These are phyloP conservation scores for Dinocampus coccinellae DNA, from an alignment of 2,888 invertebrate species.

Conservation along the genomic window DNA sequence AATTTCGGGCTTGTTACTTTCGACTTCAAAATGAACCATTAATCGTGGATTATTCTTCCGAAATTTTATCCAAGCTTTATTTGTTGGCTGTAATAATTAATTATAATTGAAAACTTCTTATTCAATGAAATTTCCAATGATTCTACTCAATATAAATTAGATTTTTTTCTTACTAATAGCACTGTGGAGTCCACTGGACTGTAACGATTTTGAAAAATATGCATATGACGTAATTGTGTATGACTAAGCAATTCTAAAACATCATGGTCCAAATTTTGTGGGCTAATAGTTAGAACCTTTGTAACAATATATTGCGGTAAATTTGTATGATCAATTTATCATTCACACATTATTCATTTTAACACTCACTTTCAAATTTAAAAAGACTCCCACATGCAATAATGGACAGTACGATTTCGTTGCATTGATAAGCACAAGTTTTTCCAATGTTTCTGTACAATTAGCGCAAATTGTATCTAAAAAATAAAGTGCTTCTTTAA, in stretches of 20 bases:
- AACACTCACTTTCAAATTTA: conserved; percentile 76
- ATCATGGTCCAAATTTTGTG: conserved; percentile 83
- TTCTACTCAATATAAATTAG: background rate
- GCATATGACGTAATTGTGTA: conserved; percentile 76
- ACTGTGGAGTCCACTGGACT: conserved; percentile 73
- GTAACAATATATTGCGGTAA: conserved; percentile 33
- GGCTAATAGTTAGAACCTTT: conserved; percentile 77
- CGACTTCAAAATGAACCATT: conserved; percentile 79
- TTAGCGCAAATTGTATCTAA: conserved; percentile 79
- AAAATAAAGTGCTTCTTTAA: conserved; percentile 78
- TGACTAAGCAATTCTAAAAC: conserved; percentile 78
- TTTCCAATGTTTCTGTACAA: conserved; percentile 75
- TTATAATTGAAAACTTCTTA: conserved; percentile 2
- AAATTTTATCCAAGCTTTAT: conserved; percentile 70
- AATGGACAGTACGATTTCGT: conserved; percentile 79
- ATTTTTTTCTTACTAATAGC: conserved; percentile 69
- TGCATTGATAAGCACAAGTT: conserved; percentile 80
- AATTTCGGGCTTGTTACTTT: conserved; percentile 73
- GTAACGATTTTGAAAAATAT: conserved; percentile 81
- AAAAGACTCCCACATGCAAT: conserved; percentile 81
- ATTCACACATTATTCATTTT: background rate
- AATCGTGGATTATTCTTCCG: conserved; percentile 74
- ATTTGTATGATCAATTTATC: background rate
- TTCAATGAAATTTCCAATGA: background rate
- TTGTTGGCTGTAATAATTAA: conserved; percentile 57